These are phyloP conservation scores for Hyposoter didymator DNA, from an alignment of 2,888 invertebrate species.

Conservation along the genomic window DNA sequence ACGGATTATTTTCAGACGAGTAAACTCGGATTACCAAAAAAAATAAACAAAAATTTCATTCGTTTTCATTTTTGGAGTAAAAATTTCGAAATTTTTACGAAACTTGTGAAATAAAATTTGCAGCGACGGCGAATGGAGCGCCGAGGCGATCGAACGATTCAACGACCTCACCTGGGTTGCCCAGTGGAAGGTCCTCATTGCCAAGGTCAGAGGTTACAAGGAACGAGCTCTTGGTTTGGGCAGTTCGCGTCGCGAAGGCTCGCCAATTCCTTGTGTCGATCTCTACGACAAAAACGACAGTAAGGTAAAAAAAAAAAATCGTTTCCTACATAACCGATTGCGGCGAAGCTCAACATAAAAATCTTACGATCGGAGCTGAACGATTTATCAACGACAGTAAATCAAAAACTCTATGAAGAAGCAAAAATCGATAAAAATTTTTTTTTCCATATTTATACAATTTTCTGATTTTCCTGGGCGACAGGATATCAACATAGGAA, in stretches of 20 bases:
- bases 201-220: conserved; percentile 90
- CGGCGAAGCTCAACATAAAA: not conserved
- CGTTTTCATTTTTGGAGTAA: not conserved
- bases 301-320: conserved; percentile 76
- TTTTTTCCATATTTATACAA: not conserved
- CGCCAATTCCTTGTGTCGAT: conserved; percentile 91
- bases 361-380: not conserved
- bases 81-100: not conserved
- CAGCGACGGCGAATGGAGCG: conserved; percentile 79
- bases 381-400: not conserved
- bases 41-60: not conserved
- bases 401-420: too few species aligned
- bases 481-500: conserved; percentile 87
- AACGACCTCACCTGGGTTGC: conserved; percentile 85
- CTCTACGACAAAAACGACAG: conserved; percentile 89
- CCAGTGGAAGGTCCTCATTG: conserved; percentile 92
- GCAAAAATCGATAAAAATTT: too few species aligned
- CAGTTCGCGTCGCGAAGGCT: conserved; percentile 87
- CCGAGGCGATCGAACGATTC: conserved; percentile 75
- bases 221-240: conserved; percentile 83
- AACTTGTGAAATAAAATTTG: conserved; percentile 31
- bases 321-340: too few species aligned
- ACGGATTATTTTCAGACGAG: conserved; percentile 1
- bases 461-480: not conserved
- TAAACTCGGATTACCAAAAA: not conserved